phyloP scores from a whole-genome alignment of 2,797 vertebrate species.

The Sebastes aleutianus region DNA sequence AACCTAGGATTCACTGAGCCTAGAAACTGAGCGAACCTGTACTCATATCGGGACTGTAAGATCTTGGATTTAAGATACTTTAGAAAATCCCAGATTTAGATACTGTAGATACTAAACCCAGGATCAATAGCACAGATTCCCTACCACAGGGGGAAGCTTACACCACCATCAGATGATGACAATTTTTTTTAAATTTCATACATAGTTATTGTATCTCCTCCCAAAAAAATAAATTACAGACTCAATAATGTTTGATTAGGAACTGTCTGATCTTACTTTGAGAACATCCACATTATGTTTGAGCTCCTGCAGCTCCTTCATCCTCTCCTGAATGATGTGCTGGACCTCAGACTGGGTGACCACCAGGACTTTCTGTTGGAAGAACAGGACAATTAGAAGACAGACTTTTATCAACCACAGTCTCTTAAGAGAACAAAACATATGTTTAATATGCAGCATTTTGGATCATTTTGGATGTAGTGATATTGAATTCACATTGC shows the following conservation, averaged over 20 bases:
- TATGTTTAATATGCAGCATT: background rate
- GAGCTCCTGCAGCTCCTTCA: slow-evolving; percentile 86
- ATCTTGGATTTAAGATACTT: no score
- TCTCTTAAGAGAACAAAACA: background rate
- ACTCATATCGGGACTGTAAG: no score
- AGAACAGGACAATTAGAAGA: background rate
- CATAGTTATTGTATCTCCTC: background rate
- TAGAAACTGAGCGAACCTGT: no score
- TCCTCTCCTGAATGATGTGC: slow-evolving; percentile 82
- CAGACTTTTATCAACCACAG: background rate
- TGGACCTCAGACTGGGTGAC: slow-evolving; percentile 84
- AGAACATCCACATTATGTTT: slow-evolving; percentile 84
- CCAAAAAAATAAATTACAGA: no score
- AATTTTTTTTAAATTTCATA: no score
- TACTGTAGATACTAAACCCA: no score
- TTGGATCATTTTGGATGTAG: background rate
- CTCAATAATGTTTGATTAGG: no score
- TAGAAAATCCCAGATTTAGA: no score
- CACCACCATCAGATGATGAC: no score
- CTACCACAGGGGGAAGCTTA: no score
- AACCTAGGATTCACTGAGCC: no score
- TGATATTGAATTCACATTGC: background rate
- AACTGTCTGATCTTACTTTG: slow-evolving; percentile 69
- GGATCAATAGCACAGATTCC: no score
- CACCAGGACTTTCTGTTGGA: slow-evolving; percentile 83